Base-by-base conservation (phyloP, 2,113 vertebrate species). In the Mungos mungo region DNA sequence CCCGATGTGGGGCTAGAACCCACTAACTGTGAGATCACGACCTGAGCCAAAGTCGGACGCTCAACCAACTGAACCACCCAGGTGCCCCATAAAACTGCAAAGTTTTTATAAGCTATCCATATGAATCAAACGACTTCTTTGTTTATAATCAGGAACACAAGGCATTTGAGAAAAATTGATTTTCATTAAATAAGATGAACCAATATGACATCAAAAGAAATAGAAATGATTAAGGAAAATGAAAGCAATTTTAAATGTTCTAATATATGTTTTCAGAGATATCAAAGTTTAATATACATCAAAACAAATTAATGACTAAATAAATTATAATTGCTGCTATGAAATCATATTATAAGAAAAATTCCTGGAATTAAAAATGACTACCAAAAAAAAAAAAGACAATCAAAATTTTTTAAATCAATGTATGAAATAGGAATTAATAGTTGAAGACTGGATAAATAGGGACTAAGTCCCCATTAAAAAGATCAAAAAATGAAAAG, bases 201-300 rank as follows among this genome's bases (percentile, higher is more conserved):
- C 29, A 83, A 63, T 68, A 84, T 71, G 35, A 97, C 57, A 76
- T 68, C 41, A 81, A 90, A 97, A 68, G 87, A 97, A 95, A 96
- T 4, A 94, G 77, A 97, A 92, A 83, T 84, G 50, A 88, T 90
- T 69, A 50, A 80, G 7, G 8, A 92, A 72, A 66, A 13, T 72
- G 1, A 92, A 95, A 87, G 57, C 33, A 45, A 86, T 63, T 50
- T 79, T 68, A n/a, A 86, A 89, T 92, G 10, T 80, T 83, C 89
- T 79, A 63, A 83, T n/a, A 83, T 71, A 19, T 68, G 4, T 23
- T 60, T 89, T 87, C 57, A 86, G 60, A 92, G 31, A 47, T 54
- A 90, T 85, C 41, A 90, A 27, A 47, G 15, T 60, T 83, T 31
- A 87, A 23, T 41, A 71, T 3, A 90, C 9, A 87, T 76, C n/a